Evolutionary conservation across 2,888 invertebrate species (phyloP).

Genomic region (Oxycera nigricornis): DNA sequence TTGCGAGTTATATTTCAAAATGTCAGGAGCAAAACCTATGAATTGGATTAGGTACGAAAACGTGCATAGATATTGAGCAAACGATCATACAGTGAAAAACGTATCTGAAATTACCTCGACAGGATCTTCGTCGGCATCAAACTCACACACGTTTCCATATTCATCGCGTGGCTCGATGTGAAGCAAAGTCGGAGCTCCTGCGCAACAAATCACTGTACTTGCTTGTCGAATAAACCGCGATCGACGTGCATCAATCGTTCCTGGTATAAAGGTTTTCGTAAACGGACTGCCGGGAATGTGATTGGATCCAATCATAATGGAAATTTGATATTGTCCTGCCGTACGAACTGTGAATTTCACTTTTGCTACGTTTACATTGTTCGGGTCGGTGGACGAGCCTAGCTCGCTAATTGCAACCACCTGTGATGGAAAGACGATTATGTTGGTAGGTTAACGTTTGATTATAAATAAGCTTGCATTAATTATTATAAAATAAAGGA

Average conservation of each 20-base stretch:
- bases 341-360: constrained; percentile 92
- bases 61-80: too few relatives aligned
- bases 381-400: constrained; percentile 85
- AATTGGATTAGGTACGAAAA: too few relatives aligned
- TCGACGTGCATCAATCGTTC: constrained; percentile 81
- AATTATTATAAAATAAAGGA: too few relatives aligned
- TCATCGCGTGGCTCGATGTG: constrained; percentile 91
- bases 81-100: too few relatives aligned
- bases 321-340: constrained; percentile 87
- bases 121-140: constrained; percentile 68
- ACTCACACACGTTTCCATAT: constrained; percentile 83
- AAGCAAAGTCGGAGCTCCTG: constrained; percentile 76
- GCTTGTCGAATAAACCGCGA: constrained; percentile 84
- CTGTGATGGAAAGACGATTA: too few relatives aligned
- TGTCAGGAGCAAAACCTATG: too few relatives aligned
- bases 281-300: constrained; percentile 88
- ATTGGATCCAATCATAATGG: constrained; percentile 81
- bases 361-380: constrained; percentile 83
- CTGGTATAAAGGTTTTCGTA: constrained; percentile 81
- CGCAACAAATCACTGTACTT: constrained; percentile 84
- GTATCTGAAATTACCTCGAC: constrained; percentile 67
- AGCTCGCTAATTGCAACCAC: constrained; percentile 85
- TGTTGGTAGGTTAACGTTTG: too few relatives aligned
- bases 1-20: too few relatives aligned
- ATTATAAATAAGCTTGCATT: too few relatives aligned